phyloP scores from a whole-genome alignment of 2,113 vertebrate species.

The Phrynosoma platyrhinos region DNA sequence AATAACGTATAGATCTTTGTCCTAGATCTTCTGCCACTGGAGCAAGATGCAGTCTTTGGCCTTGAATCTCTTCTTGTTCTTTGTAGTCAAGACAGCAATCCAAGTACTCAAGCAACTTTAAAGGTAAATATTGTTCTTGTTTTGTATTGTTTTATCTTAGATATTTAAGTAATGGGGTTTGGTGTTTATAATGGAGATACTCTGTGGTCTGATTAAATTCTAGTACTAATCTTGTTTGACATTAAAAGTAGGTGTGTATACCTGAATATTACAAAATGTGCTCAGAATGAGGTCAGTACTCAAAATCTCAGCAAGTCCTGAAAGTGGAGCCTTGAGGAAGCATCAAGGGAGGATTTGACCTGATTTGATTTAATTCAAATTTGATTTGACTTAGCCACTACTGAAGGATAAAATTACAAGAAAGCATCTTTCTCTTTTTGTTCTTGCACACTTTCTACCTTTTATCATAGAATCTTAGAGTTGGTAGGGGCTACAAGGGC shows the following conservation, averaged over 20 bases:
- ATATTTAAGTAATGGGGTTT: not conserved
- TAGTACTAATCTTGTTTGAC: not conserved
- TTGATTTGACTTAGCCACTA: not conserved
- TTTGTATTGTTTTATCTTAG: not conserved
- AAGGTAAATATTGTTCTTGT: slow-evolving; percentile 80
- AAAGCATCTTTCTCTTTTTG: too few relatives aligned
- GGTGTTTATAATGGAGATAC: not conserved
- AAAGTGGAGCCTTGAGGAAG: not conserved
- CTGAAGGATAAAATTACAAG: not conserved
- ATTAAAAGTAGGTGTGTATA: not conserved
- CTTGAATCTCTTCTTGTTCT: slow-evolving; percentile 94
- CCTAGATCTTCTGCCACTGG: slow-evolving; percentile 89
- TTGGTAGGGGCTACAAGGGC: too few relatives aligned
- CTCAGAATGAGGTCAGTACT: not conserved
- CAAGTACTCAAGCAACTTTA: slow-evolving; percentile 88
- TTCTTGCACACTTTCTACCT: too few relatives aligned
- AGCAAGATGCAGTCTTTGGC: slow-evolving; percentile 94
- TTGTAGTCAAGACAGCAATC: slow-evolving; percentile 91
- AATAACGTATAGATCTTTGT: slow-evolving; percentile 16
- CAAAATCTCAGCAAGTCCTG: not conserved
- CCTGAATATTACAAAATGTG: not conserved
- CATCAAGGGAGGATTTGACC: not conserved
- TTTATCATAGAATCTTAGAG: too few relatives aligned
- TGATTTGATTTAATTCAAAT: not conserved
- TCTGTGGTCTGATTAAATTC: not conserved